phyloP scores from a whole-genome alignment of 2,797 vertebrate species.

The Paratrypauchen microcephalus region DNA sequence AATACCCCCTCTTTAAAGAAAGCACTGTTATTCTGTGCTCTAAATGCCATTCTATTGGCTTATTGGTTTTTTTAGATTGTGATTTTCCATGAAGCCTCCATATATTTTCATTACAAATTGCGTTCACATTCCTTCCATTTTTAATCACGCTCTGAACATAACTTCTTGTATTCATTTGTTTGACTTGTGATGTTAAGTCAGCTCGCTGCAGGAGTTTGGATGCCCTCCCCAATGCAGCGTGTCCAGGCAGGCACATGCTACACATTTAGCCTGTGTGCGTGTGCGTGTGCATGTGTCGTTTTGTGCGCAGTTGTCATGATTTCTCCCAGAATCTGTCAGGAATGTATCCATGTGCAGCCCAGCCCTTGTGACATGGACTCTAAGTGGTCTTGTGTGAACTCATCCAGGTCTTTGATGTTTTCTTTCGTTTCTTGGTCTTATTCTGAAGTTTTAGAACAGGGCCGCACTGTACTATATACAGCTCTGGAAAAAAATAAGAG shows the following conservation, averaged over 20 bases:
- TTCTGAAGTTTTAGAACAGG: not conserved
- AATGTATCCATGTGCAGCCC: conserved; percentile 41
- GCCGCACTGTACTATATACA: too few relatives aligned
- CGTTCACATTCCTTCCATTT: conserved; percentile 21
- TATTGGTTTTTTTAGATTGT: too few relatives aligned
- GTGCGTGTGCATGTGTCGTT: not conserved
- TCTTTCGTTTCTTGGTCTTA: not conserved
- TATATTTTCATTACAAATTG: not conserved
- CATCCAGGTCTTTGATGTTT: conserved; percentile 1
- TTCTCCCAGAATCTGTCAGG: conserved; percentile 46
- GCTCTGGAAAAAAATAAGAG: too few relatives aligned
- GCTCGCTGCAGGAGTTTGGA: conserved; percentile 15
- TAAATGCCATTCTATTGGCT: too few relatives aligned
- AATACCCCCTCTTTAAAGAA: too few relatives aligned
- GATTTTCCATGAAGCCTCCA: too few relatives aligned
- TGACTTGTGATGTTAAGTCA: conserved; percentile 1
- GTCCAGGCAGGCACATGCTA: conserved; percentile 45
- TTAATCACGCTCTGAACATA: not conserved
- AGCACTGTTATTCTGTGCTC: too few relatives aligned
- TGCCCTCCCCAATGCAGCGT: conserved; percentile 32
- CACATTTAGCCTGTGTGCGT: not conserved
- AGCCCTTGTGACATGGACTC: conserved; percentile 16
- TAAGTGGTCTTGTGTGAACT: not conserved
- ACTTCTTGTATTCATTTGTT: conserved; percentile 20
- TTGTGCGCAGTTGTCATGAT: conserved; percentile 52